Conservation (phyloP, 2,113 vertebrate genomes). For the Murina feae region DNA sequence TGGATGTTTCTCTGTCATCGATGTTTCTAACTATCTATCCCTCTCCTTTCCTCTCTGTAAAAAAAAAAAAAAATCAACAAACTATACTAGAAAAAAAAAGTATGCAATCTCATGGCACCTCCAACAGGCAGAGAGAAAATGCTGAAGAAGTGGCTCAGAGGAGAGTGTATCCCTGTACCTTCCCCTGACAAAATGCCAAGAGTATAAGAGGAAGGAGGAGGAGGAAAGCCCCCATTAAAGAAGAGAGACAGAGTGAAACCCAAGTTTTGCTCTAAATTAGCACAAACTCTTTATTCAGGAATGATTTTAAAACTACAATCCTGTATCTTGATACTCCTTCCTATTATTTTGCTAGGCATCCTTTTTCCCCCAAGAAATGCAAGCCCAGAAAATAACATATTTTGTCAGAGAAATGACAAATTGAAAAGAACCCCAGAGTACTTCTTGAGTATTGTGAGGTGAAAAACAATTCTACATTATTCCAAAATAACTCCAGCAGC, state of each 20-base stretch:
- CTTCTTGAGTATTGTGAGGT: background rate
- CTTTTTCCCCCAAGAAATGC: background rate
- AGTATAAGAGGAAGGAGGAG: fast-evolving
- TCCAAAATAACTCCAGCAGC: constrained; percentile 8
- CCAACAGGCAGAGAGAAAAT: background rate
- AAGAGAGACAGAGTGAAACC: background rate
- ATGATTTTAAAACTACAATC: background rate
- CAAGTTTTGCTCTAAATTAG: background rate
- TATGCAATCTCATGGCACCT: background rate
- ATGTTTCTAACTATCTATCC: too few species aligned
- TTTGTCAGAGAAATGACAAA: constrained; percentile 44
- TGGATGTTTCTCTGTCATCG: too few species aligned
- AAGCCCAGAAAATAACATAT: background rate
- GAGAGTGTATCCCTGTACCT: background rate
- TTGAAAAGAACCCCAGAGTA: constrained; percentile 15
- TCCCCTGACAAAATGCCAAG: background rate
- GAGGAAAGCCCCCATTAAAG: background rate
- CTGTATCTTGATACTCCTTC: background rate
- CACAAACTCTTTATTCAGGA: background rate
- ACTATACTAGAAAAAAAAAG: background rate
- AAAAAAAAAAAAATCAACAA: too few species aligned
- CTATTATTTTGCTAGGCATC: background rate
- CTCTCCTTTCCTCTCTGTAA: too few species aligned
- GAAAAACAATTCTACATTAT: constrained; percentile 42
- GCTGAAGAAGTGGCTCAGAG: background rate